Base-by-base conservation (phyloP, 2,888 invertebrate genomes). In the Andrena bicolor region DNA sequence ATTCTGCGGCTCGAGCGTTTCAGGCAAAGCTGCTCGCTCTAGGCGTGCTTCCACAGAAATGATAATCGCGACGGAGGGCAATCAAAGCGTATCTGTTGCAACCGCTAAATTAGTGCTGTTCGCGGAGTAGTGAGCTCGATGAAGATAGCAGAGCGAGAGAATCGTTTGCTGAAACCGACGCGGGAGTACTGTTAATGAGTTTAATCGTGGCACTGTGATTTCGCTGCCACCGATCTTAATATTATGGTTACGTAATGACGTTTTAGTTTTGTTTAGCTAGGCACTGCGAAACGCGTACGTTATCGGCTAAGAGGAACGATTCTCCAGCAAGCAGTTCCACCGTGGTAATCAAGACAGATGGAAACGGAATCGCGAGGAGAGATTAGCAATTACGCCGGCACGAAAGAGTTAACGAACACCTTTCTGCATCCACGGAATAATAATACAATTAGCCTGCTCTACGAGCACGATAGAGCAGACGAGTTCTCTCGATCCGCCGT, bases 301-400 rank as follows among this genome's bases (percentile, higher is more conserved):
- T 41, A 41, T 41, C 41, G 41, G 1, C 41, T 4, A 41, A 16
- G 41, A 13, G 48, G 32, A 76, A 61, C 78, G 75, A 56, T 32
- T 26, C 20, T 20, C 28, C 58, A 13, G 30, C 58, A 58, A 70
- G 32, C 53, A 49, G 70, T 70, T 80, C 66, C 53, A 2, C 70
- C 0, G 66, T n/a, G 56, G 70, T 65, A 80, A 70, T 77, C 66
- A 66, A 65, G 69, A 13, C 32, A 26, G 66, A 80, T 77, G 80
- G 71, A 71, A 80, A 72, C 61, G 61, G 71, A 66, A 68, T 76
- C 65, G 65, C 70, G 35, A 41, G 8, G 35, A n/a, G 60, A 56
- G 79, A 79, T 79, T 79, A 64, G 79, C 64, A 77, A 80, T 80
- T 77, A 65, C 58, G 48, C 32, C 16, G 26, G 26, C 7, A 30